A percentile compares a stretch with the other conserved stretches of the same genome.
Conservation (phyloP, 53 echinoderm and acorn worm genomes). For the Actinopyga echinites region DNA sequence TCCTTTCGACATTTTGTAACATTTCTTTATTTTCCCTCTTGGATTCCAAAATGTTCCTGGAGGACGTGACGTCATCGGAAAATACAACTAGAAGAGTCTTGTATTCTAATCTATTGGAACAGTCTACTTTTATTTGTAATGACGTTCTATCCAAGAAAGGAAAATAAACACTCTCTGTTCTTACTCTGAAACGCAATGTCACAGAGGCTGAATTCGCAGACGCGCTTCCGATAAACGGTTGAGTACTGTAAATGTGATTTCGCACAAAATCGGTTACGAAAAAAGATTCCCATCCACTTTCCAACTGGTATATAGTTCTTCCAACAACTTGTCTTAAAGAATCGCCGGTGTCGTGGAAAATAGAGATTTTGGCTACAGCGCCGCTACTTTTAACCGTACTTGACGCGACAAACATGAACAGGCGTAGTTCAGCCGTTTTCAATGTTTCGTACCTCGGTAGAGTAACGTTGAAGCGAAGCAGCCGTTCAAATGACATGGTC, state of each 20-base stretch:
- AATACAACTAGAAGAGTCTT: neutral
- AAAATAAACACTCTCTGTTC: neutral
- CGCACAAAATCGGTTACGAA: neutral
- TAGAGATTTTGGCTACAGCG: neutral
- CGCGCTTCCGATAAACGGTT: neutral
- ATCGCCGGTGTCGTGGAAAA: neutral
- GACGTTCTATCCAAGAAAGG: neutral
- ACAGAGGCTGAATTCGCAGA: neutral
- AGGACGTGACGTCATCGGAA: neutral
- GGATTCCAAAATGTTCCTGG: neutral
- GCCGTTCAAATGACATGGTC: neutral
- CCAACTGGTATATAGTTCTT: neutral
- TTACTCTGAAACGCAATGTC: neutral
- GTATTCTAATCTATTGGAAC: neutral
- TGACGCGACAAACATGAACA: neutral
- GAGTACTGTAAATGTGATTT: neutral
- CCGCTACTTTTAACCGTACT: neutral
- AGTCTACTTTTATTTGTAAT: neutral
- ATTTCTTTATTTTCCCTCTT: neutral
- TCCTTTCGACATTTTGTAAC: neutral
- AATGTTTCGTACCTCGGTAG: neutral
- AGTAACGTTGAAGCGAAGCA: neutral
- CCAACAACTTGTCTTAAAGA: neutral
- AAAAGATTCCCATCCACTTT: slow-evolving; percentile 7
- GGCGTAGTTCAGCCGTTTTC: neutral